Conservation (phyloP, 2,888 invertebrate species). For the Archaeoteleia sp. region DNA sequence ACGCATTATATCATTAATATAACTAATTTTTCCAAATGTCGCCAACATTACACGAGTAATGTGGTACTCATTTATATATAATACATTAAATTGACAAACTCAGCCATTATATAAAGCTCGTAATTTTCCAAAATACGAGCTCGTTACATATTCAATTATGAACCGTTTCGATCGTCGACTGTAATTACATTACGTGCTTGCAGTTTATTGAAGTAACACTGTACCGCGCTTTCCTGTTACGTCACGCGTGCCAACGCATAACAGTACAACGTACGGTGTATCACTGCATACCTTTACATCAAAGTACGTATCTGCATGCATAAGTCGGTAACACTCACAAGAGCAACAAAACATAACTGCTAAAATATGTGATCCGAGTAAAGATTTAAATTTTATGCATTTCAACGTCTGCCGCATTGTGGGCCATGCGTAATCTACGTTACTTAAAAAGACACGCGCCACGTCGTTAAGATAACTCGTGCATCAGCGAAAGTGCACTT, state of each 20-base stretch:
- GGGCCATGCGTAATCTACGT: too few species aligned
- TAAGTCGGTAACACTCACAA: conserved; percentile 14
- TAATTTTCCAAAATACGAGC: conserved; percentile 35
- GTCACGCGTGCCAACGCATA: conserved; percentile 71
- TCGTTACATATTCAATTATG: conserved; percentile 44
- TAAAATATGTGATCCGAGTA: conserved; percentile 5
- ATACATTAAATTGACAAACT: conserved; percentile 33
- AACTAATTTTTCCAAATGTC: too few species aligned
- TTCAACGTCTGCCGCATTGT: too few species aligned
- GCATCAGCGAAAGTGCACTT: conserved; percentile 9
- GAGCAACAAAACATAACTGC: conserved; percentile 9
- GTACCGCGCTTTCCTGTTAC: conserved; percentile 68
- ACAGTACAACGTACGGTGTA: conserved; percentile 66
- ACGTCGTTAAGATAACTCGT: not conserved
- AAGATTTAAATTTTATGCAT: too few species aligned
- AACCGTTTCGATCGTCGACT: conserved; percentile 35
- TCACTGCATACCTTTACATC: conserved; percentile 46
- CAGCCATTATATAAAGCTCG: conserved; percentile 30
- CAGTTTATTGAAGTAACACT: conserved; percentile 59
- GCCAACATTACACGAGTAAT: too few species aligned
- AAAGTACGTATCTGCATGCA: conserved; percentile 21
- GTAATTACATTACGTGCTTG: conserved; percentile 48
- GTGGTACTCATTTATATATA: conserved; percentile 18
- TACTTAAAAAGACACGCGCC: too few species aligned
- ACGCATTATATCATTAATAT: too few species aligned